Evolutionary conservation across 2,888 invertebrate species (phyloP).

Genomic region (Megalurothrips usitatus): DNA sequence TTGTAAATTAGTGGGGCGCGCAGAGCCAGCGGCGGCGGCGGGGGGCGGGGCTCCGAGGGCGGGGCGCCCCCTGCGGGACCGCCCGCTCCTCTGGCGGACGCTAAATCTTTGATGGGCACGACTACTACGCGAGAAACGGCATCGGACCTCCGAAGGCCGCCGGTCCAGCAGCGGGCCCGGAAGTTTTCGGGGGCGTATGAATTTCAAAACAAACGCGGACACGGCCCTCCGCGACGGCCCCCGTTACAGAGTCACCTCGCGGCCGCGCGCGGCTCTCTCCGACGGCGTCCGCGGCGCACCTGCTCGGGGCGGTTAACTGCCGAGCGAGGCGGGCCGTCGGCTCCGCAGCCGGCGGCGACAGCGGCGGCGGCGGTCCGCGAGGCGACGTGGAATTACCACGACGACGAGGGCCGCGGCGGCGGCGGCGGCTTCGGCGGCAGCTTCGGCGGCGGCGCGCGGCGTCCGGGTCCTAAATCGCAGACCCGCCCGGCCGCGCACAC

Average conservation of each 20-base stretch:
- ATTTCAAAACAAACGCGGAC: too few species aligned
- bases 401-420: not conserved
- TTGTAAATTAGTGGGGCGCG: not conserved
- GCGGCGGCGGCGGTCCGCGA: not conserved
- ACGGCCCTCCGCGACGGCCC: too few species aligned
- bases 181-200: too few species aligned
- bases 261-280: too few species aligned
- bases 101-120: not conserved
- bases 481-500: not conserved
- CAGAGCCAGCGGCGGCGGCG: not conserved
- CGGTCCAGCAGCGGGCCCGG: too few species aligned
- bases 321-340: not conserved
- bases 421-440: not conserved
- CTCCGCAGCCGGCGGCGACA: not conserved
- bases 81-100: not conserved
- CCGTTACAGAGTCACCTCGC: too few species aligned
- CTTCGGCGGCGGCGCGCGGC: not conserved
- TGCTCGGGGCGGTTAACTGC: not conserved
- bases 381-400: not conserved
- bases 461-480: not conserved
- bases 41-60: not conserved
- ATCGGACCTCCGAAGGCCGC: too few species aligned
- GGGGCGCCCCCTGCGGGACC: not conserved
- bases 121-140: too few species aligned
- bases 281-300: too few species aligned